These are phyloP conservation scores for Noctua pronuba DNA, from an alignment of 2,888 invertebrate genomes.

Conservation along the genomic window DNA sequence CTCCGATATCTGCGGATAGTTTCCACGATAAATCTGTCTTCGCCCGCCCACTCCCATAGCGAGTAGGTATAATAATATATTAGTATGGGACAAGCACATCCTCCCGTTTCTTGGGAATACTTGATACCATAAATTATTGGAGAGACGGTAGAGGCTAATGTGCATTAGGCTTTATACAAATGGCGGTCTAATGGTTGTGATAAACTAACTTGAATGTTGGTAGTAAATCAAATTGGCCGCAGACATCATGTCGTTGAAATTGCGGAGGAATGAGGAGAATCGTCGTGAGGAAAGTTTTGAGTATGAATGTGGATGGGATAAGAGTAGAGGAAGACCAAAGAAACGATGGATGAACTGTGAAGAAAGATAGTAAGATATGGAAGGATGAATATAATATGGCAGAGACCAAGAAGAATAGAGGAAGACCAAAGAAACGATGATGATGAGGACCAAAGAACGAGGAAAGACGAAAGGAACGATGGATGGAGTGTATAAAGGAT, in stretches of 20 bases:
- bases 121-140: conserved; percentile 60
- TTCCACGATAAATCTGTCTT: conserved; percentile 69
- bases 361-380: too few species aligned
- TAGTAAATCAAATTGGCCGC: conserved; percentile 21
- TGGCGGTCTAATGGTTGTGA: conserved; percentile 25
- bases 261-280: too few species aligned
- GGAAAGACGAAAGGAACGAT: too few species aligned
- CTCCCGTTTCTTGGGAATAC: conserved; percentile 44
- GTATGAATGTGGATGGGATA: too few species aligned
- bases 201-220: conserved; percentile 8
- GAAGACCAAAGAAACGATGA: too few species aligned
- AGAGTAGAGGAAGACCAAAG: too few species aligned
- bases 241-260: background rate
- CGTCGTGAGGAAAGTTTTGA: too few species aligned
- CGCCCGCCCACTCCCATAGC: conserved; percentile 63
- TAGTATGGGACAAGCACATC: conserved; percentile 61
- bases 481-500: too few species aligned
- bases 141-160: conserved; percentile 42
- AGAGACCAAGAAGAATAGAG: too few species aligned
- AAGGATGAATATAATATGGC: too few species aligned
- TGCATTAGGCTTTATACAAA: conserved; percentile 41
- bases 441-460: too few species aligned
- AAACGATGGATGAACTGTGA: too few species aligned
- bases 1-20: conserved; percentile 32
- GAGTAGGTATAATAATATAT: conserved; percentile 56